A percentile compares a stretch with the other conserved stretches of the same genome.
phyloP scores from a whole-genome alignment of 2,797 vertebrate genomes.

The Myotis planiceps region DNA sequence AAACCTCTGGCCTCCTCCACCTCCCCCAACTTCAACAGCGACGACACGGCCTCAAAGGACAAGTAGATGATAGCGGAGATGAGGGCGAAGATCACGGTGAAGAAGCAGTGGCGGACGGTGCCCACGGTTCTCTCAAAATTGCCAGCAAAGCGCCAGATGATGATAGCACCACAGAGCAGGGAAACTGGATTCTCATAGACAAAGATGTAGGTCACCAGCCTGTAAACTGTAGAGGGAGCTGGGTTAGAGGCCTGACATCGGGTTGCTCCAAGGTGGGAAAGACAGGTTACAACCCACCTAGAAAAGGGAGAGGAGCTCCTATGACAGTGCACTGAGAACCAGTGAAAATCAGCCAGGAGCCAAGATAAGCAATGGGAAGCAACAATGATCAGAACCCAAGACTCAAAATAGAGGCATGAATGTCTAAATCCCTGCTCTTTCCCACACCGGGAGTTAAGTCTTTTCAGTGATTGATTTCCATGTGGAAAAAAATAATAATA shows the following conservation, averaged over 20 bases:
- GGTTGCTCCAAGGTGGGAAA: not conserved
- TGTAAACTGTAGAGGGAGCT: slow-evolving; percentile 76
- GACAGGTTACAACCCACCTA: not conserved
- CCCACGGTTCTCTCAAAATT: slow-evolving; percentile 83
- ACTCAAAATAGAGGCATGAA: not conserved
- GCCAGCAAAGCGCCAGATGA: slow-evolving; percentile 83
- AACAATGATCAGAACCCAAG: not conserved
- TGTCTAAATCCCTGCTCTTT: not conserved
- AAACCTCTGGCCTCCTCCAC: slow-evolving; percentile 81
- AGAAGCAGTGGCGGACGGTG: slow-evolving; percentile 83
- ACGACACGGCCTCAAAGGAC: slow-evolving; percentile 58
- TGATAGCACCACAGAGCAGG: slow-evolving; percentile 73
- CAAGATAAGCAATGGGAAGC: not conserved
- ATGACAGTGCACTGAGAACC: not conserved
- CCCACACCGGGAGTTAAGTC: not conserved
- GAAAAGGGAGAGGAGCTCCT: not conserved
- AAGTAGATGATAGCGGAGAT: slow-evolving; percentile 77
- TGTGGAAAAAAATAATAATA: not conserved
- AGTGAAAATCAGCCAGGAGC: not conserved
- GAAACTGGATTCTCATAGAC: slow-evolving; percentile 81
- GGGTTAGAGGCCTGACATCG: not conserved
- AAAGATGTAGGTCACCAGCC: slow-evolving; percentile 84
- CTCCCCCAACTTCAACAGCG: slow-evolving; percentile 66
- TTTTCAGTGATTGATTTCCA: not conserved
- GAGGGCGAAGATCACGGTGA: slow-evolving; percentile 78